Percentiles rank a stretch among this genome's conserved stretches.
Conservation (phyloP, 1,140 invertebrate genomes). For the Scaptomyza pallida region DNA sequence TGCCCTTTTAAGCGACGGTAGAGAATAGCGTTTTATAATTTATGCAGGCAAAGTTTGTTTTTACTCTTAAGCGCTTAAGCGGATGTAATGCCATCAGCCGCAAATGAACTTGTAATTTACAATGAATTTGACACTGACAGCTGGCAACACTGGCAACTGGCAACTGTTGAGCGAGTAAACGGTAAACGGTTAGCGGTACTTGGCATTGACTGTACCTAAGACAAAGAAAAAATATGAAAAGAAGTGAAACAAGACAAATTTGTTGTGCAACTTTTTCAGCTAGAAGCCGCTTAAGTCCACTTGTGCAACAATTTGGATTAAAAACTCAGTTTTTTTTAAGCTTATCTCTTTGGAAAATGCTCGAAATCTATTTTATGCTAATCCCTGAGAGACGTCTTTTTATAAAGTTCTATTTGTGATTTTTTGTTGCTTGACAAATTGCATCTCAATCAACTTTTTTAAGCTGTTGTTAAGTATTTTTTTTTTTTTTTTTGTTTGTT, state of each 20-base stretch:
- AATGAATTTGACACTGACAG: slow-evolving; percentile 77
- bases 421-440: neutral
- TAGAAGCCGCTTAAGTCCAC: slow-evolving; percentile 3
- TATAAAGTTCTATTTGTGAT: neutral
- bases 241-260: neutral
- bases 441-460: neutral
- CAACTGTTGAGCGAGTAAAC: slow-evolving; percentile 1
- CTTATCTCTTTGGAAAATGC: neutral
- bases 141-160: slow-evolving; percentile 41
- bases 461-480: too few species aligned
- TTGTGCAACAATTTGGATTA: slow-evolving; percentile 27
- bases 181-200: slow-evolving; percentile 16
- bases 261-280: slow-evolving; percentile 28
- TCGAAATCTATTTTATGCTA: neutral
- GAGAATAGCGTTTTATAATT: slow-evolving; percentile 44
- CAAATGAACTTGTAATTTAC: slow-evolving; percentile 80
- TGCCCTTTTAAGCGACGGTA: slow-evolving; percentile 9
- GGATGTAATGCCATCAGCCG: slow-evolving; percentile 68
- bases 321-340: neutral
- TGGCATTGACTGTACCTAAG: slow-evolving; percentile 37
- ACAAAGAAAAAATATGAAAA: neutral
- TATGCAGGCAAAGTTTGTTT: slow-evolving; percentile 56
- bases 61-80: slow-evolving; percentile 40
- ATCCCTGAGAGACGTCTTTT: neutral
- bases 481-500: neutral